Percentiles rank a stretch among this genome's conserved stretches.
Evolutionary conservation across 2,888 invertebrate species (phyloP).

Genomic region (Melanostoma scalare): DNA sequence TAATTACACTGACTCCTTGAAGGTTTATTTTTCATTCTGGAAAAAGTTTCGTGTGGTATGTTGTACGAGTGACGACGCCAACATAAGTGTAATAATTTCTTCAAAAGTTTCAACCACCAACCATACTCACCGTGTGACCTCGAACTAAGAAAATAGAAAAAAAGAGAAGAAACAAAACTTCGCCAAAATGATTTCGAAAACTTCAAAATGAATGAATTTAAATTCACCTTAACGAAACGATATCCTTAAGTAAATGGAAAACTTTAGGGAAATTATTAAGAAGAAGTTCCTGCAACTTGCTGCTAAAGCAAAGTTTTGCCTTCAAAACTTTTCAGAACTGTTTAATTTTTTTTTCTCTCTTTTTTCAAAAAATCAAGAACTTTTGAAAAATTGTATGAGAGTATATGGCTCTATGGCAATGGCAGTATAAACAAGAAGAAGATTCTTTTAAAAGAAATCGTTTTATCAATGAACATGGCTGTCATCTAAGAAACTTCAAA

Average conservation of each 20-base stretch:
- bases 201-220: constrained; percentile 63
- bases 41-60: constrained; percentile 36
- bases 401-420: neutral
- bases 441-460: neutral
- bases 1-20: constrained; percentile 55
- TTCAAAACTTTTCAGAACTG: constrained; percentile 14
- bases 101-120: constrained; percentile 13
- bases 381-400: constrained; percentile 17
- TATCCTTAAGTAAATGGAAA: constrained; percentile 63
- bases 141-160: constrained; percentile 3
- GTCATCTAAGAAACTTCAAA: constrained; percentile 5
- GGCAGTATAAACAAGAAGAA: neutral
- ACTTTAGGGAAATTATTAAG: constrained; percentile 51
- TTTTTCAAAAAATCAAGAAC: constrained; percentile 34
- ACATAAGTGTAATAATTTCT: constrained; percentile 46
- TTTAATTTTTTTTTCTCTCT: constrained; percentile 5
- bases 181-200: constrained; percentile 32
- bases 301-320: constrained; percentile 12
- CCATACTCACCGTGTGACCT: constrained; percentile 42
- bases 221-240: constrained; percentile 59
- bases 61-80: neutral
- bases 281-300: constrained; percentile 33
- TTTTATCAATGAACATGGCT: constrained; percentile 7
- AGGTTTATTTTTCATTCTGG: constrained; percentile 21
- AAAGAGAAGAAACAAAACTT: neutral